Percentiles rank a stretch among this genome's conserved stretches.
phyloP scores from a whole-genome alignment of 2,797 vertebrate species.

The Manis javanica region DNA sequence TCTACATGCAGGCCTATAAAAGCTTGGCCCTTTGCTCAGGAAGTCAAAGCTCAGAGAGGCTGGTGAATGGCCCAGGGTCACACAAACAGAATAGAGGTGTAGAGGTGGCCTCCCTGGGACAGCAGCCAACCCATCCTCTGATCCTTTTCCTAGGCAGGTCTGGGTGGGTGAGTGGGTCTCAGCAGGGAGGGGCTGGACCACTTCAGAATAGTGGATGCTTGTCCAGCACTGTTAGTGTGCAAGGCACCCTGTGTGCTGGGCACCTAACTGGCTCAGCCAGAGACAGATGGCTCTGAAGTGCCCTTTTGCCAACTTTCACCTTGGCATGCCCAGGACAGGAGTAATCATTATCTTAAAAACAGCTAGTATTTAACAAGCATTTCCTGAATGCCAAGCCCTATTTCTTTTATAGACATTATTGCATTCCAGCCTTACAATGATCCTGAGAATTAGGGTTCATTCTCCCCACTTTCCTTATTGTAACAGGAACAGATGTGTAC shows the following conservation, averaged over 20 bases:
- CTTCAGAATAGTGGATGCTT: neutral
- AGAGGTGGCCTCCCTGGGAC: neutral
- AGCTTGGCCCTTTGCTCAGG: neutral
- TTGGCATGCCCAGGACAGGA: neutral
- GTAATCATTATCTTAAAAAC: neutral
- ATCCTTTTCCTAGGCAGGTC: neutral
- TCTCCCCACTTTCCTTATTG: neutral
- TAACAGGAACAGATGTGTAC: neutral
- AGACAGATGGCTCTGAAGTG: neutral
- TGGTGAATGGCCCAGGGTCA: neutral
- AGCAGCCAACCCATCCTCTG: neutral
- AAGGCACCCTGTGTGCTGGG: neutral
- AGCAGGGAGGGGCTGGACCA: neutral
- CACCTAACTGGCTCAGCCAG: neutral
- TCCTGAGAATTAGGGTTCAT: neutral
- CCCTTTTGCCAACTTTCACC: neutral
- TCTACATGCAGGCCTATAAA: neutral
- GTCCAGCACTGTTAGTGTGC: neutral
- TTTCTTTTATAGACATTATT: neutral
- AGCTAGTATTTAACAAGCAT: neutral
- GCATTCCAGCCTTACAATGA: neutral
- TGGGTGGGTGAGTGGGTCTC: neutral
- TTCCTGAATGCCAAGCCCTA: neutral
- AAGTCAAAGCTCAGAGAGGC: neutral
- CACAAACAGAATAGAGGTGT: neutral